phyloP scores from a whole-genome alignment of 2,113 vertebrate genomes.

The Lipotes vexillifer region DNA sequence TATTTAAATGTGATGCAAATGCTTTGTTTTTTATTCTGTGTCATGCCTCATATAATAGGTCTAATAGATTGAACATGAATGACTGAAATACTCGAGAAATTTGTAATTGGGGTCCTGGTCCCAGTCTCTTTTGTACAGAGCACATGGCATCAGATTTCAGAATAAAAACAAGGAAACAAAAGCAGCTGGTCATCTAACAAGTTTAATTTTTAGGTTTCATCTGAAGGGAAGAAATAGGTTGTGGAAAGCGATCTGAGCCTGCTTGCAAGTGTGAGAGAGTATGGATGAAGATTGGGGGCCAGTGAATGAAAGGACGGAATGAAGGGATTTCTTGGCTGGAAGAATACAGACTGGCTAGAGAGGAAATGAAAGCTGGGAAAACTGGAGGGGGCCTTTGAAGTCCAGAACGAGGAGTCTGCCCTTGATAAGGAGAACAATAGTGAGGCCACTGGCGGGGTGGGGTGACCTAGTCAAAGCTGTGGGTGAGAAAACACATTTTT shows the following conservation, averaged over 20 bases:
- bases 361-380: slow-evolving; percentile 41
- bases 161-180: background rate
- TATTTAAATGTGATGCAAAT: background rate
- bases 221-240: background rate
- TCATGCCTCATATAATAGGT: background rate
- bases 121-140: background rate
- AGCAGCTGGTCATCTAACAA: background rate
- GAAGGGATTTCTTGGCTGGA: slow-evolving; percentile 13
- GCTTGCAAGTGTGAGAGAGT: background rate
- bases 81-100: background rate
- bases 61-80: background rate
- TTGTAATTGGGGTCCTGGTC: background rate
- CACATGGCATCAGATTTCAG: background rate
- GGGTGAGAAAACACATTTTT: slow-evolving; percentile 29
- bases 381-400: slow-evolving; percentile 56
- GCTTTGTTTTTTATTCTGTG: background rate
- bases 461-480: slow-evolving; percentile 36
- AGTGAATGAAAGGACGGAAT: background rate
- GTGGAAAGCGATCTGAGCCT: background rate
- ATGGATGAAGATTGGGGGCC: background rate
- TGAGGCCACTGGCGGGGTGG: background rate
- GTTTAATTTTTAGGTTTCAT: background rate
- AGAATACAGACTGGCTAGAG: background rate
- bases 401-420: background rate
- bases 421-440: slow-evolving; percentile 28